Percentiles rank a stretch among this genome's conserved stretches.
Conservation (phyloP, 2,797 vertebrate species). For the Cossypha dichroa region DNA sequence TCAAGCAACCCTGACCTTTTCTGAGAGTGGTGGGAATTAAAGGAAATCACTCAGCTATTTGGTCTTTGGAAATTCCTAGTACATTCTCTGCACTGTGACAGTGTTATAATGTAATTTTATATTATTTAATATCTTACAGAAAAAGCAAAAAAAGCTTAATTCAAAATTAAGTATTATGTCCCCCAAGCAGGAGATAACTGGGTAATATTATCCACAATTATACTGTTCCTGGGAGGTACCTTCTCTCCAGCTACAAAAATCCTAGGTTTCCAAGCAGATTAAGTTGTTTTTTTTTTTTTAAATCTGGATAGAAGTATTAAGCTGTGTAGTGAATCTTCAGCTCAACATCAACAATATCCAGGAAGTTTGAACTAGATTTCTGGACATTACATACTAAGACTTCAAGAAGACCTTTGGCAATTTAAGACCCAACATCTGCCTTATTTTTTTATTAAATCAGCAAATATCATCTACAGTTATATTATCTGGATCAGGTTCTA, state of each 20-base stretch:
- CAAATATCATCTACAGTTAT: neutral
- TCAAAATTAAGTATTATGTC: neutral
- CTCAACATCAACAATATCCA: neutral
- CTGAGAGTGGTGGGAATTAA: neutral
- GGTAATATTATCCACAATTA: neutral
- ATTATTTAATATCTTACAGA: neutral
- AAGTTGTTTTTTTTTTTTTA: neutral
- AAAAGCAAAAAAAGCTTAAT: neutral
- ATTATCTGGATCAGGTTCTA: neutral
- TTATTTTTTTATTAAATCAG: neutral
- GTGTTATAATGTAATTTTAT: neutral
- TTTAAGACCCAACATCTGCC: neutral
- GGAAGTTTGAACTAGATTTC: neutral
- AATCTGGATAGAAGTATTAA: neutral
- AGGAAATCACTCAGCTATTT: neutral
- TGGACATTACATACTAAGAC: neutral
- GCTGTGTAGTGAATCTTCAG: fast-evolving
- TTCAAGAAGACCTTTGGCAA: neutral
- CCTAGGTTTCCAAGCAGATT: neutral
- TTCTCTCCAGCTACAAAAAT: neutral
- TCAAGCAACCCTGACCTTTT: neutral
- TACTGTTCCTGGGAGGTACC: neutral
- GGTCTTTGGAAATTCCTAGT: neutral
- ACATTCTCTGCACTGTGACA: neutral
- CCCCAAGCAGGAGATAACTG: neutral